These are phyloP conservation scores for Tenthredo notha DNA, from an alignment of 2,888 invertebrate genomes.

Conservation along the genomic window DNA sequence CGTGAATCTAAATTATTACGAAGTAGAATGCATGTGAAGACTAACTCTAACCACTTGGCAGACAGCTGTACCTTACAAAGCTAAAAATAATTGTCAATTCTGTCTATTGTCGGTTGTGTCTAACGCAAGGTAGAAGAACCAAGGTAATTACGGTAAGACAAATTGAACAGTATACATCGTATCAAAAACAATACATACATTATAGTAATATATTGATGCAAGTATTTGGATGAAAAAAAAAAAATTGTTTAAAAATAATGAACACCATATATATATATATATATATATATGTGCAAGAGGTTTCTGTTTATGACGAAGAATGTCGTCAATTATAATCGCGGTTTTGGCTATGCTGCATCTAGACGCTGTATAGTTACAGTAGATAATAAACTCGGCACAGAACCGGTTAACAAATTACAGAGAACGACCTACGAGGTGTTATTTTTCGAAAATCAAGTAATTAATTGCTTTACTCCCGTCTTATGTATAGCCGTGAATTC, in stretches of 20 bases:
- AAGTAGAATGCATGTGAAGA: neutral
- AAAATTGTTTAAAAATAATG: neutral
- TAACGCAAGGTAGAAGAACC: neutral
- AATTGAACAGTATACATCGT: neutral
- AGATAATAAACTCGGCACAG: neutral
- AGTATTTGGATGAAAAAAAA: too few species aligned
- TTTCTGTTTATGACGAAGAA: neutral
- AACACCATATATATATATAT: neutral
- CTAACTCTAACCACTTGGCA: neutral
- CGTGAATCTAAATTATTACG: neutral
- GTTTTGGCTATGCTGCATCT: neutral
- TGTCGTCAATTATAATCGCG: neutral
- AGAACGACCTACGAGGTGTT: conserved; percentile 20
- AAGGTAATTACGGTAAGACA: neutral
- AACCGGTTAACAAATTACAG: conserved; percentile 37
- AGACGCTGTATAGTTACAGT: neutral
- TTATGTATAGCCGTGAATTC: neutral
- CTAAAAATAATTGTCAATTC: conserved; percentile 18
- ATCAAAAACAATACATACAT: neutral
- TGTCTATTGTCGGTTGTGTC: neutral
- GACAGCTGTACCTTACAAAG: neutral
- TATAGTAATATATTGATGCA: neutral
- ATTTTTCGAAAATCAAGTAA: conserved; percentile 21
- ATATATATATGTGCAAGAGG: neutral
- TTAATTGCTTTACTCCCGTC: conserved; percentile 16